Percentiles rank a stretch among this genome's conserved stretches.
Conservation (phyloP, 2,888 invertebrate genomes). For the Drosophila falleni region DNA sequence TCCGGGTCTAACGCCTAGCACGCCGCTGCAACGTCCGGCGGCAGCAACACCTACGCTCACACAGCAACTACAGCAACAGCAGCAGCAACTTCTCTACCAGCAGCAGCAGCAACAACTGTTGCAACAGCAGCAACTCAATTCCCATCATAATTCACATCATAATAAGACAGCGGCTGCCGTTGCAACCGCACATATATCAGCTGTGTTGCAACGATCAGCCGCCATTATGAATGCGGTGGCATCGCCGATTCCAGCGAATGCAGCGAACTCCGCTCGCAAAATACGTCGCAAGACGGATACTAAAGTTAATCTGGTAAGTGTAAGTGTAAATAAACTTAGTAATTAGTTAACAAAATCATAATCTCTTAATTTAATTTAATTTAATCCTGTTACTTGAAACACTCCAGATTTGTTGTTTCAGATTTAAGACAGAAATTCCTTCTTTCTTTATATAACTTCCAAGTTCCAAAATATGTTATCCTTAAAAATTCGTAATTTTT, state of each 20-base stretch:
- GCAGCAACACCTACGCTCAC: conserved; percentile 45
- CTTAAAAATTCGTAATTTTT: too few species aligned
- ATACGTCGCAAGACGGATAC: conserved; percentile 90
- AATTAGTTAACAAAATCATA: too few species aligned
- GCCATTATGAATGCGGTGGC: conserved; percentile 86
- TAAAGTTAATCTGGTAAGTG: conserved; percentile 85
- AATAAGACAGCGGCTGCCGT: conserved; percentile 74
- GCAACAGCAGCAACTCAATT: conserved; percentile 46
- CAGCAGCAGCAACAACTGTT: conserved; percentile 49
- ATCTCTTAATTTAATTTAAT: too few species aligned
- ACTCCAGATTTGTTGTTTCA: too few species aligned
- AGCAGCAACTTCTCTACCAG: conserved; percentile 64
- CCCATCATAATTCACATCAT: conserved; percentile 63
- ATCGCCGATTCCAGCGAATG: conserved; percentile 85
- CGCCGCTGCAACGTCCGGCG: conserved; percentile 72
- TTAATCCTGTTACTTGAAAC: too few species aligned
- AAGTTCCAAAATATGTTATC: too few species aligned
- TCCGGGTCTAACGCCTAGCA: conserved; percentile 71
- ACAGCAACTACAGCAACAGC: conserved; percentile 48
- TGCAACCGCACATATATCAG: conserved; percentile 63
- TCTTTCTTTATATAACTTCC: too few species aligned
- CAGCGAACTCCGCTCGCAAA: conserved; percentile 88
- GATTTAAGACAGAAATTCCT: too few species aligned
- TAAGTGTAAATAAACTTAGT: too few species aligned
- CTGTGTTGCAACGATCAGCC: conserved; percentile 80